A percentile compares a stretch with the other conserved stretches of the same genome.
Conservation (phyloP, 1,140 invertebrate species). For the Drosophila miranda region DNA sequence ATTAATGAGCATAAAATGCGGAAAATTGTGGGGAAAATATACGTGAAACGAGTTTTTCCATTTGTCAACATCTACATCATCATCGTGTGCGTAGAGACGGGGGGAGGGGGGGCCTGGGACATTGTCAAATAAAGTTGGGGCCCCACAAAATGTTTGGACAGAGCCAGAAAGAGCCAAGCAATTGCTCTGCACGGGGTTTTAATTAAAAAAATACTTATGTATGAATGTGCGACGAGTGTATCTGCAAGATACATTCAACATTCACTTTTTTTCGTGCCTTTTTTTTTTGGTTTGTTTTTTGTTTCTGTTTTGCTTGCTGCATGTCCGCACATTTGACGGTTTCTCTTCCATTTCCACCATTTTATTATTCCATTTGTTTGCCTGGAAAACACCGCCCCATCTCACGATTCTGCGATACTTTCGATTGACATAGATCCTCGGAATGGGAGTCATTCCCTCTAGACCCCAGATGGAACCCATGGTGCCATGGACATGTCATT, state of each 20-base stretch:
- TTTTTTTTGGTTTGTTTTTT: conserved; percentile 17
- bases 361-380: too few species aligned
- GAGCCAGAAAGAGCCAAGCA: conserved; percentile 5
- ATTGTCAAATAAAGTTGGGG: conserved; percentile 6
- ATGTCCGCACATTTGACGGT: too few species aligned
- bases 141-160: conserved; percentile 44
- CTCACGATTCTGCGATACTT: too few species aligned
- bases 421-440: too few species aligned
- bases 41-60: conserved; percentile 70
- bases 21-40: conserved; percentile 66
- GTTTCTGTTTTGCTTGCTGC: conserved; percentile 1
- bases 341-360: too few species aligned
- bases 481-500: too few species aligned
- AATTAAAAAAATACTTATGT: neutral
- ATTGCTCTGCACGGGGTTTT: too few species aligned
- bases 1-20: conserved; percentile 79
- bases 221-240: conserved; percentile 34
- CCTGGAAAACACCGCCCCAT: too few species aligned
- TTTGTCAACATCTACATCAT: conserved; percentile 20
- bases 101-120: neutral
- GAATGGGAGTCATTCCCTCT: too few species aligned
- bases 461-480: too few species aligned
- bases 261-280: conserved; percentile 40
- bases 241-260: conserved; percentile 43
- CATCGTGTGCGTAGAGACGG: neutral